Evolutionary conservation across 1,140 invertebrate genomes (phyloP).

Genomic region (Drosophila eugracilis): DNA sequence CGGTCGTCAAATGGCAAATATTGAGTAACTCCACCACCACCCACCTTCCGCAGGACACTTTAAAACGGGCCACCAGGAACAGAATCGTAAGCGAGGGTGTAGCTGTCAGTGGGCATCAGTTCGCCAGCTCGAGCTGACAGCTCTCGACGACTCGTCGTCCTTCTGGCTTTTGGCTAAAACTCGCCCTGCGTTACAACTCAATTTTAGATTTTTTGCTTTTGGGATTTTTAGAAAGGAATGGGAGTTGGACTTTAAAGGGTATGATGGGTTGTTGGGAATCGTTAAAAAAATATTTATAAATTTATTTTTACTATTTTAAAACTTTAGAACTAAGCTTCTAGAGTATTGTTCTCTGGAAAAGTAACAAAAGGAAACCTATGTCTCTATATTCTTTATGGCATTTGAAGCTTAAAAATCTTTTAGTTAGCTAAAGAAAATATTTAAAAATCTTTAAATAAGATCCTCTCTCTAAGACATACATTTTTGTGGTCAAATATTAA

Average conservation of each 20-base stretch:
- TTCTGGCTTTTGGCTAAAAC: conserved; percentile 26
- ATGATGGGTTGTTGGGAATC: background rate
- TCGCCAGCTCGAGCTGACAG: conserved; percentile 77
- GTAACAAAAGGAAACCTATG: too few species aligned
- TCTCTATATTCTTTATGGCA: too few species aligned
- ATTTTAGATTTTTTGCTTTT: conserved; percentile 73
- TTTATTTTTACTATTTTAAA: background rate
- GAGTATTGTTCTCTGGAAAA: too few species aligned
- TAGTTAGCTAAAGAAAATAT: too few species aligned
- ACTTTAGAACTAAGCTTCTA: background rate
- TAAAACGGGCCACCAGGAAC: conserved; percentile 53
- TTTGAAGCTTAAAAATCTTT: too few species aligned
- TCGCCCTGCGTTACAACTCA: conserved; percentile 76
- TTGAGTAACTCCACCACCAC: conserved; percentile 43
- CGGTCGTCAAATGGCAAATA: conserved; percentile 84
- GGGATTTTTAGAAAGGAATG: conserved; percentile 39
- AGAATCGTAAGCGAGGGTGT: conserved; percentile 8
- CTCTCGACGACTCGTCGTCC: conserved; percentile 41
- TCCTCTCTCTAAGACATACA: too few species aligned
- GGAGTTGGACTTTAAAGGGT: background rate
- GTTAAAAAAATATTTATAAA: background rate
- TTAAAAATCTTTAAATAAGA: too few species aligned
- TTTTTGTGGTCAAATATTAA: too few species aligned
- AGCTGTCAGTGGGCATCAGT: conserved; percentile 77
- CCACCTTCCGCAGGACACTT: conserved; percentile 45